Conservation (phyloP, 2,113 vertebrate species). For the human (Homo sapiens) region DNA sequence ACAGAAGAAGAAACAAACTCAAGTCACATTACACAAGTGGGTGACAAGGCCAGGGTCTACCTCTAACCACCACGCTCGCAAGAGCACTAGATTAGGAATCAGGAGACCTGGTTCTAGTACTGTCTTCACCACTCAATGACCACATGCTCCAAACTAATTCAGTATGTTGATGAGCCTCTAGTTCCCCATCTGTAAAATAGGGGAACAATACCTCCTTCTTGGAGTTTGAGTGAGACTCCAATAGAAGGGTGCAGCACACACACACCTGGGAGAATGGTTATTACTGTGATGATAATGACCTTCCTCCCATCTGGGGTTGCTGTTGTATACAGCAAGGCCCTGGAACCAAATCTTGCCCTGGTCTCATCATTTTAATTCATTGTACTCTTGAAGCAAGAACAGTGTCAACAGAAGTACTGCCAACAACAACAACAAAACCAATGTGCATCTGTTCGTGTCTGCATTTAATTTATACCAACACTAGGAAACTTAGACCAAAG, state of each 20-base stretch:
- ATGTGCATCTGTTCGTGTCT: neutral
- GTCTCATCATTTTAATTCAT: neutral
- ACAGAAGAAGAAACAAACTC: neutral
- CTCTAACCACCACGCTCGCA: neutral
- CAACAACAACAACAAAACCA: neutral
- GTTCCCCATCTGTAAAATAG: neutral
- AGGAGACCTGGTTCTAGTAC: neutral
- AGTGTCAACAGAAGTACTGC: neutral
- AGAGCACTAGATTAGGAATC: neutral
- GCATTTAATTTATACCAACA: neutral
- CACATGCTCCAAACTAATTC: neutral
- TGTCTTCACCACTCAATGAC: neutral
- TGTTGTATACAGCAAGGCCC: neutral
- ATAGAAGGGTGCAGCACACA: neutral
- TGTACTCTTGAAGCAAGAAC: neutral
- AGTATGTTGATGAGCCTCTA: rapidly evolving
- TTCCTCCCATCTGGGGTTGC: neutral
- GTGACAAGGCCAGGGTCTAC: neutral
- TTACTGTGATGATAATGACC: neutral
- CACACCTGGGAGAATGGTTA: rapidly evolving
- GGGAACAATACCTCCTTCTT: neutral
- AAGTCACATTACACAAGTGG: neutral
- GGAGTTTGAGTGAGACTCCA: neutral
- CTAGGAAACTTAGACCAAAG: neutral
- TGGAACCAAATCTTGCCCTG: neutral